Conservation (phyloP, 1,140 invertebrate genomes). For the Polypedilum pembai region DNA sequence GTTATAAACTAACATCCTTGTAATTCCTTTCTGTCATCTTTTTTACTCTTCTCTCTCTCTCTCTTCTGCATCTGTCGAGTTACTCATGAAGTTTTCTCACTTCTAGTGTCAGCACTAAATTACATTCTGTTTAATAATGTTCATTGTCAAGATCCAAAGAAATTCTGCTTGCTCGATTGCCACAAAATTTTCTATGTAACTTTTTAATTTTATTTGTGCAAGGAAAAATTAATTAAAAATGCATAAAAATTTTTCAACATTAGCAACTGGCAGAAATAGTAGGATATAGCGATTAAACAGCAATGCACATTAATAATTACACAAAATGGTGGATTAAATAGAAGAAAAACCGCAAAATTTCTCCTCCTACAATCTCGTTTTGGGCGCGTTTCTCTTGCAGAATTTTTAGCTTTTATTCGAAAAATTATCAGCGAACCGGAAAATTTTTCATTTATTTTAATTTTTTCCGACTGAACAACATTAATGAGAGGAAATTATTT, state of each 20-base stretch:
- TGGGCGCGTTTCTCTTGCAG: background rate
- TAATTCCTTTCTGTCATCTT: conserved; percentile 27
- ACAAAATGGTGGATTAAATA: conserved; percentile 21
- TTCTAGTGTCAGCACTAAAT: background rate
- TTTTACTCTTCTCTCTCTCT: background rate
- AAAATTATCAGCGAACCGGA: conserved; percentile 13
- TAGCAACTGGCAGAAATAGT: no score
- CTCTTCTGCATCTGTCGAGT: background rate
- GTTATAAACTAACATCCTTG: conserved; percentile 26
- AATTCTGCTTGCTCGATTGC: background rate
- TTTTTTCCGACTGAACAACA: background rate
- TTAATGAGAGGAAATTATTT: background rate
- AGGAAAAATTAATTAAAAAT: conserved; percentile 10
- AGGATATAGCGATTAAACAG: background rate
- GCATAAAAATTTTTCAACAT: conserved; percentile 18
- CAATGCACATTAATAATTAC: conserved; percentile 26
- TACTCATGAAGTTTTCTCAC: background rate
- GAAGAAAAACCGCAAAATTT: conserved; percentile 8
- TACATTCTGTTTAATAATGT: conserved; percentile 13
- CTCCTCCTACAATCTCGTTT: background rate
- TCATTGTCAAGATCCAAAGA: background rate
- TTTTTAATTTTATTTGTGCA: no score
- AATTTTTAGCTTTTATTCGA: conserved; percentile 13
- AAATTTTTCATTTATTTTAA: conserved; percentile 9
- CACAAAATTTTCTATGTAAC: background rate